Conservation (phyloP, 2,797 vertebrate species). For the Myioborus melanocephalus region DNA sequence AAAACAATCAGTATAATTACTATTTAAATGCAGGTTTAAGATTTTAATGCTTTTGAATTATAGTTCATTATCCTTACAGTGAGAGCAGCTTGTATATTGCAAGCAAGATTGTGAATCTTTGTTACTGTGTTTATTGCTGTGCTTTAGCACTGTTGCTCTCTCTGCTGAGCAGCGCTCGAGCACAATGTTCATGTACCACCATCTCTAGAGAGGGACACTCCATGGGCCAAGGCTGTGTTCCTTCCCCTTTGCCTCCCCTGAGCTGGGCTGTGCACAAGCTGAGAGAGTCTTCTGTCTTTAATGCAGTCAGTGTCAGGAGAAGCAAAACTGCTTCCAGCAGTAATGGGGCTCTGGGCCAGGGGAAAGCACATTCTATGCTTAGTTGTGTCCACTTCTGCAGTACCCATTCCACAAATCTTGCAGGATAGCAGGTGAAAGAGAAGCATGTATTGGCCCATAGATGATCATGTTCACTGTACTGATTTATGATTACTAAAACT, state of each 20-base stretch:
- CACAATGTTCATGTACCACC: neutral
- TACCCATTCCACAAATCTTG: neutral
- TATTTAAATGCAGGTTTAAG: conserved; percentile 30
- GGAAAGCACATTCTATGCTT: neutral
- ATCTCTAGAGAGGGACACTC: neutral
- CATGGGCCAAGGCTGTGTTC: rapidly evolving
- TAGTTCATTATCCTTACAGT: conserved; percentile 5
- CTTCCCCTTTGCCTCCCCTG: neutral
- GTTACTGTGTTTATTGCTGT: neutral
- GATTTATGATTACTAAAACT: neutral
- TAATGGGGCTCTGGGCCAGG: neutral
- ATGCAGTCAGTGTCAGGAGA: neutral
- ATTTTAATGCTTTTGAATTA: conserved; percentile 27
- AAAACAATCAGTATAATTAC: conserved; percentile 38
- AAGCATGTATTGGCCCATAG: neutral
- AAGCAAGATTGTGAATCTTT: neutral
- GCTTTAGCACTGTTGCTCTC: neutral
- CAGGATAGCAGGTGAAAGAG: neutral
- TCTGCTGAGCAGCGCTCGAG: neutral
- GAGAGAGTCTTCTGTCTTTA: neutral
- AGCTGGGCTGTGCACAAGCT: neutral
- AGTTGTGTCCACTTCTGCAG: neutral
- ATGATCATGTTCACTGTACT: neutral
- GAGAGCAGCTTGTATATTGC: neutral
- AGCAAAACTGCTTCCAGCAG: neutral